phyloP scores from a whole-genome alignment of 1,140 invertebrate species.

The Drosophila kurseongensis region DNA sequence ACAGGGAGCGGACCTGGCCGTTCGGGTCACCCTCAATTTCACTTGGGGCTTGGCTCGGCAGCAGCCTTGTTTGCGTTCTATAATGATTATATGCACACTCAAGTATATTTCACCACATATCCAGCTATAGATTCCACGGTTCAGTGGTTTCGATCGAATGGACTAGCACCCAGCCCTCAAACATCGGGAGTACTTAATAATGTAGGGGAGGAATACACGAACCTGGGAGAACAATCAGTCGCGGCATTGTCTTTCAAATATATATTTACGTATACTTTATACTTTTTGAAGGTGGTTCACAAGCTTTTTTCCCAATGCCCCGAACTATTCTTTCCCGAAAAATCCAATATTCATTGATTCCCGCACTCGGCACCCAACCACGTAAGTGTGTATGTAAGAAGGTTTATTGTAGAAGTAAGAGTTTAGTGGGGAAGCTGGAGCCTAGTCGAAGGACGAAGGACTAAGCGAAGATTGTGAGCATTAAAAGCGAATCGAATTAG shows the following conservation, averaged over 20 bases:
- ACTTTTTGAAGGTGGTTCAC: conserved; percentile 7
- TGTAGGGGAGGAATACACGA: conserved; percentile 26
- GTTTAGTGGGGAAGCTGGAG: conserved; percentile 5
- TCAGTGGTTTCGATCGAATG: conserved; percentile 4
- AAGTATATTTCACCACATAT: neutral
- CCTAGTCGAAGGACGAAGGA: conserved; percentile 3
- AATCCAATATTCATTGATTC: conserved; percentile 11
- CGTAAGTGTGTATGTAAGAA: neutral
- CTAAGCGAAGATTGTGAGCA: conserved; percentile 13
- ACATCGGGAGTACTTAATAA: conserved; percentile 9
- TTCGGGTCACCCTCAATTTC: conserved; percentile 1
- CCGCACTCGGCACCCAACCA: conserved; percentile 24
- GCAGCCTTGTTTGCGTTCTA: neutral
- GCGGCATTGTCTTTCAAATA: neutral
- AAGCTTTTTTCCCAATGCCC: neutral
- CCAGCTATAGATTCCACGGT: conserved; percentile 3
- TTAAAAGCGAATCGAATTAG: conserved; percentile 6
- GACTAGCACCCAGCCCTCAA: neutral
- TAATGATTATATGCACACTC: neutral
- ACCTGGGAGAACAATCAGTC: conserved; percentile 65
- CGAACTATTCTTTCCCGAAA: conserved; percentile 34
- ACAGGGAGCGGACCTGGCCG: conserved; percentile 27
- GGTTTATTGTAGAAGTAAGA: neutral
- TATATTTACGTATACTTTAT: conserved; percentile 2
- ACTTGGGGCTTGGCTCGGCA: neutral